Evolutionary conservation across 2,113 vertebrate genomes (phyloP), one percentile per base, ranked within the genome.

Genomic region (Melanotaenia duboulayi): DNA sequence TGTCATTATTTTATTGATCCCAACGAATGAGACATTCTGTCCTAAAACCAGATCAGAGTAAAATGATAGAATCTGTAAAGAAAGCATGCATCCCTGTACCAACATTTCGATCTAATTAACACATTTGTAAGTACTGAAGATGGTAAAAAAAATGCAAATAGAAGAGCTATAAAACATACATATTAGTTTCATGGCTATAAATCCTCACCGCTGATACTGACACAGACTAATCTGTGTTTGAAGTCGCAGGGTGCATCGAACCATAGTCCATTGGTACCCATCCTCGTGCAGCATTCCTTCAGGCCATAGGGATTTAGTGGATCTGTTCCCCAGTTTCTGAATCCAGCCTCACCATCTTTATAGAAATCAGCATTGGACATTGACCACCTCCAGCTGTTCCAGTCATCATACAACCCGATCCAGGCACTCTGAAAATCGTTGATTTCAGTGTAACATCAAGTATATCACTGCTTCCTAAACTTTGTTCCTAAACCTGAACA

Each of bases 1-100:
- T 1, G 0, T 49, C 60, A 63, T 70, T 1, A 0, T 4, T 0
- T 8, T 54, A 0, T 9, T 0, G 20, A 52, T 22, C n/a, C 23
- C 20, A 24, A 39, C n/a, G 51, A 65, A 65, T 17, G 10, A 12
- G 19, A 39, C 62, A 51, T 51, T 0, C 11, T 28, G 11, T 4
- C 49, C 62, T 65, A 20, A 51, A 50, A 37, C 4, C 32, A 35
- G 32, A 35, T 35, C 5, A 35, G 3, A 28, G 3, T 16, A 7
- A 28, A 6, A 6, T 28, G 3, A 4, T 28, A 28, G n/a, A n/a
- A n/a, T n/a, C n/a, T n/a, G 3, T 28, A 28, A 28, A 28, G 3
- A 28, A 28, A 28, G 28, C 6, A 6, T 28, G 3, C 28, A 28
- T 6, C 28, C 6, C 28, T 6, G 28, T 28, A 28, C 3, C 28